phyloP scores from a whole-genome alignment of 1,140 invertebrate genomes.

The Brachionus rotundiformis region DNA sequence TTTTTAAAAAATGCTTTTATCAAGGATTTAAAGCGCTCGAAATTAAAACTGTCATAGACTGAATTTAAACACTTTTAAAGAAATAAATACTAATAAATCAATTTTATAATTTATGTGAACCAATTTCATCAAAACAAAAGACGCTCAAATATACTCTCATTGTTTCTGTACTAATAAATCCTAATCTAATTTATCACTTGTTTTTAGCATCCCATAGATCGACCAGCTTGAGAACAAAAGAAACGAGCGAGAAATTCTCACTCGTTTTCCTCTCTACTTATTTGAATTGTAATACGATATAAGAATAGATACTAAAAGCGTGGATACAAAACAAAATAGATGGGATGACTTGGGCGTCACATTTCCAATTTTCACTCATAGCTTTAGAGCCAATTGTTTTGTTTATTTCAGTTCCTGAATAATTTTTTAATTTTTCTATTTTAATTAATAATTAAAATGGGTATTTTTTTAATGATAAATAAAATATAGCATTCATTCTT shows the following conservation, averaged over 20 bases:
- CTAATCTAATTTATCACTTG: constrained; percentile 23
- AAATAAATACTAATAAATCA: constrained; percentile 15
- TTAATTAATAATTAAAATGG: background rate
- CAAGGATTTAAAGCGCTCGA: background rate
- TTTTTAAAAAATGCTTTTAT: background rate
- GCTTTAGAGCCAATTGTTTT: background rate
- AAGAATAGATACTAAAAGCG: background rate
- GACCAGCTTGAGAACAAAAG: background rate
- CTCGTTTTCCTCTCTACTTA: background rate
- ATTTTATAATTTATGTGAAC: constrained; percentile 6
- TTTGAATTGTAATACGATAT: constrained; percentile 21
- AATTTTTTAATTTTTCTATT: background rate
- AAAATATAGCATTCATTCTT: constrained; percentile 13
- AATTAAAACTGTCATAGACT: background rate
- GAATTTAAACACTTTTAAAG: background rate
- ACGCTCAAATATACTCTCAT: background rate
- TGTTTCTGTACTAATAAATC: background rate
- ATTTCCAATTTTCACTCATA: background rate
- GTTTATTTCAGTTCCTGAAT: background rate
- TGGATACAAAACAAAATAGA: background rate
- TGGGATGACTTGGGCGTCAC: background rate
- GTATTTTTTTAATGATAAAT: constrained; percentile 1
- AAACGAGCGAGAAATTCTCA: background rate
- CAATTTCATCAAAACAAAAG: background rate
- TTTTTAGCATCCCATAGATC: constrained; percentile 5